Base-by-base conservation (phyloP, 2,888 invertebrate genomes). In the Folsomia candida region DNA sequence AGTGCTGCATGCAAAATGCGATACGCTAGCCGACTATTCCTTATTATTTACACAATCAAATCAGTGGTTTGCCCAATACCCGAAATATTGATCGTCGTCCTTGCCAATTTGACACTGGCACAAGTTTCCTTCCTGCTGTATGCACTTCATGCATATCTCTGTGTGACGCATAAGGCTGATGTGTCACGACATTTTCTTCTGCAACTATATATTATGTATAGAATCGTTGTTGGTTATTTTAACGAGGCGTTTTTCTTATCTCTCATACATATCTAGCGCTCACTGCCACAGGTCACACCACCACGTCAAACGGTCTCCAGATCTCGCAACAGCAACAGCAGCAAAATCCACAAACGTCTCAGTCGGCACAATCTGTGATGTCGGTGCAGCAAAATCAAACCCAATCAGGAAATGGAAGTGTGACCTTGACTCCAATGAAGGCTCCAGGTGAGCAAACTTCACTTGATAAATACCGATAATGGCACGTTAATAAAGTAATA, bases 231-330 rank as follows among this genome's bases (percentile, higher is more conserved):
- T n/a, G n/a, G n/a, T n/a, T n/a, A n/a, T n/a, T n/a, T n/a, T n/a
- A n/a, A n/a, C n/a, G n/a, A n/a, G n/a, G n/a, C n/a, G n/a, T n/a
- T n/a, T n/a, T n/a, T n/a, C n/a, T n/a, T n/a, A n/a, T n/a, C n/a
- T n/a, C n/a, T n/a, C n/a, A n/a, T n/a, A n/a, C n/a, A n/a, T n/a
- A n/a, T n/a, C 25, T 83, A 69, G 82, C 84, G 59, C 82, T 83
- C n/a, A 83, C 70, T 81, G 67, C 62, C 18, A 62, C 82, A 81
- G 76, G 83, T 81, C 75, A 81, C 70, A 51, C 82, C 76, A 66
- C 82, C 84, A 73, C 87, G 14, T 37, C 62, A 67, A 68, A 69
- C 64, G 75, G 74, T 11, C 69, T 74, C 14, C 72, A 70, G n/a
- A 63, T 76, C 2, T 72, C 73, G 63, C 72, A 70, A 68, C 64